A percentile compares a stretch with the other conserved stretches of the same genome.
Evolutionary conservation across 2,113 vertebrate species (phyloP).

Genomic region (Laticauda colubrina): DNA sequence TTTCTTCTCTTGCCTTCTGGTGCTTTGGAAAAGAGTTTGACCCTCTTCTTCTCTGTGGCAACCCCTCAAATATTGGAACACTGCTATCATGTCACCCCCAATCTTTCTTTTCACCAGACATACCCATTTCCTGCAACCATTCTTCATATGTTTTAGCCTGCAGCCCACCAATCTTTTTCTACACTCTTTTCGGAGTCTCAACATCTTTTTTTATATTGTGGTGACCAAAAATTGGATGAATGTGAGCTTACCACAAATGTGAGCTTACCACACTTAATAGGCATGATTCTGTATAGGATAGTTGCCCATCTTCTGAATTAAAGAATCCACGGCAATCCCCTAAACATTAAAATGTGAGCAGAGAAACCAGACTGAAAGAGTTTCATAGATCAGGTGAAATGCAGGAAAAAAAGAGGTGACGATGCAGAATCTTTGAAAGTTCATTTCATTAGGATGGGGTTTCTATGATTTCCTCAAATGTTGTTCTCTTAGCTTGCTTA

Average conservation of each 20-base stretch:
- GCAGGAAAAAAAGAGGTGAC: neutral
- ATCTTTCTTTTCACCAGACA: neutral
- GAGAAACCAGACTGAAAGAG: neutral
- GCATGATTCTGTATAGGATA: neutral
- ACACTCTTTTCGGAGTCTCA: neutral
- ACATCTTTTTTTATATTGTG: neutral
- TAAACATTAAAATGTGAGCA: neutral
- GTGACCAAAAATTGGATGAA: neutral
- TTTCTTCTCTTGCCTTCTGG: neutral
- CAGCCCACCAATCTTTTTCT: neutral
- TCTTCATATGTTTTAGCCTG: neutral
- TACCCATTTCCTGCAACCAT: neutral
- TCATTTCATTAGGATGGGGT: neutral
- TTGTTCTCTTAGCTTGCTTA: neutral
- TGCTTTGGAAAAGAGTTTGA: neutral
- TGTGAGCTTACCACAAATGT: neutral
- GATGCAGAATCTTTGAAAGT: neutral
- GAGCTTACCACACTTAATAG: neutral
- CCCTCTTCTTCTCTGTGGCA: neutral
- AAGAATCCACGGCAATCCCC: neutral
- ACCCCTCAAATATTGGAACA: neutral
- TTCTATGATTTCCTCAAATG: neutral
- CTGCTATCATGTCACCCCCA: neutral
- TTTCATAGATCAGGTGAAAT: neutral
- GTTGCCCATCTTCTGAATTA: neutral